Evolutionary conservation across 35 echinoderm and acorn worm genomes (phyloP).

Genomic region (Apostichopus japonicus): DNA sequence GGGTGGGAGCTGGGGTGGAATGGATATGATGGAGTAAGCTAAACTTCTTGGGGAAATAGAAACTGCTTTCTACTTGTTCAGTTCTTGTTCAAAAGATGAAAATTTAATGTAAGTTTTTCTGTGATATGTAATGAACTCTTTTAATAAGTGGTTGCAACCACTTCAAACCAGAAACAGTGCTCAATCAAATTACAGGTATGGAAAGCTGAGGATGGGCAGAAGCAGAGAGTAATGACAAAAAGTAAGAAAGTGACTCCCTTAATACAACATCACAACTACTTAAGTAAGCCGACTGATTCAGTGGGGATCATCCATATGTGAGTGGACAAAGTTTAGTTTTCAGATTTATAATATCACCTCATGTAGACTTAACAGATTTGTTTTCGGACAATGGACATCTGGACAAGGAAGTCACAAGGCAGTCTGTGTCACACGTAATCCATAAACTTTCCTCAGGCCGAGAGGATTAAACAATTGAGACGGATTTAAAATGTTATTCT

Average conservation of each 20-base stretch:
- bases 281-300: background rate
- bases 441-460: background rate
- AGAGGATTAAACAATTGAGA: background rate
- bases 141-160: too few species aligned
- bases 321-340: background rate
- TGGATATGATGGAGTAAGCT: too few species aligned
- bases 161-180: too few species aligned
- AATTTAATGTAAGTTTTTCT: background rate
- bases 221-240: background rate
- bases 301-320: background rate
- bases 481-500: background rate
- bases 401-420: background rate
- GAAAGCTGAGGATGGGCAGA: background rate
- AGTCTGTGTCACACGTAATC: background rate
- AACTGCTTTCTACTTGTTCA: background rate
- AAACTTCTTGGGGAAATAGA: too few species aligned
- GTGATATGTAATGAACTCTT: too few species aligned
- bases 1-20: too few species aligned
- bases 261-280: background rate
- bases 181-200: too few species aligned
- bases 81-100: background rate
- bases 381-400: background rate
- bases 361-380: background rate
- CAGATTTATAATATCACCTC: background rate
- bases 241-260: background rate